Conservation (phyloP, 2,888 invertebrate genomes). For the Pocota personata region DNA sequence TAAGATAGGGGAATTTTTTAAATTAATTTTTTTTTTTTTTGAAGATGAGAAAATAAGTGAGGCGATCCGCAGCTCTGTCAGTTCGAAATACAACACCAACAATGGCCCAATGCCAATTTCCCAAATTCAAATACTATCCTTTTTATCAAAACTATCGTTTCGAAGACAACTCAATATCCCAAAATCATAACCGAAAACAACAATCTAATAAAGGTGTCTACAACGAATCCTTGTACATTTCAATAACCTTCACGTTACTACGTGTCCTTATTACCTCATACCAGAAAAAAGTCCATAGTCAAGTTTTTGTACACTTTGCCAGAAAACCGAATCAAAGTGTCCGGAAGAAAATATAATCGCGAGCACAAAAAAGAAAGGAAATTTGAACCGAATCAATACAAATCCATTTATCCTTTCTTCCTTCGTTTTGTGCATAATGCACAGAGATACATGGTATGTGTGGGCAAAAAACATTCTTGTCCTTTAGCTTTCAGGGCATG, state of each 20-base stretch:
- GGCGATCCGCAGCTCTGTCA: too few species aligned
- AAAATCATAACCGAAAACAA: slow-evolving; percentile 52
- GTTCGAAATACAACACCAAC: too few species aligned
- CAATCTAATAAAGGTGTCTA: slow-evolving; percentile 51
- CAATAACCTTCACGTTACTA: slow-evolving; percentile 3
- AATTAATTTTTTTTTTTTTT: too few species aligned
- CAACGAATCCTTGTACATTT: slow-evolving; percentile 1
- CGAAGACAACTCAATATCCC: slow-evolving; percentile 8
- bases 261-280: slow-evolving; percentile 39
- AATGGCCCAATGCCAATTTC: not conserved
- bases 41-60: too few species aligned
- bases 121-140: too few species aligned
- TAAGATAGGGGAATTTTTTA: too few species aligned
- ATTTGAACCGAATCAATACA: slow-evolving; percentile 74
- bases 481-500: slow-evolving; percentile 33
- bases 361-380: slow-evolving; percentile 25
- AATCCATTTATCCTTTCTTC: slow-evolving; percentile 74
- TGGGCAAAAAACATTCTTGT: slow-evolving; percentile 48
- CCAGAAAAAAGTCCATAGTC: not conserved
- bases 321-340: slow-evolving; percentile 71
- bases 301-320: not conserved
- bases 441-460: slow-evolving; percentile 35
- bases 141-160: too few species aligned
- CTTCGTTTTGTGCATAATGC: slow-evolving; percentile 71
- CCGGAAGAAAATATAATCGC: slow-evolving; percentile 70